phyloP scores from a whole-genome alignment of 2,797 vertebrate genomes.

The Psittacula derbiana region DNA sequence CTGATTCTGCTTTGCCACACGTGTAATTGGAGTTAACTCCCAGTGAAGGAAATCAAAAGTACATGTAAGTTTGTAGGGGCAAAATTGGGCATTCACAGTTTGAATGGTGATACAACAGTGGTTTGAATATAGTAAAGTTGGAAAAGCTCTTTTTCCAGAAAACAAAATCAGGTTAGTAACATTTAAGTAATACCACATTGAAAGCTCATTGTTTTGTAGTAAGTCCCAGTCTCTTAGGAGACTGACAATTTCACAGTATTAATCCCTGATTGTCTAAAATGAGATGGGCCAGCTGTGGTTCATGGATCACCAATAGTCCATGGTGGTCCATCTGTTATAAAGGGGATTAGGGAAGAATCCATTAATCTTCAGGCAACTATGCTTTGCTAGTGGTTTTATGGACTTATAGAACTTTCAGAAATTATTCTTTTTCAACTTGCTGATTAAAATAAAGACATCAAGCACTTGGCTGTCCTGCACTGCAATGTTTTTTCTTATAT shows the following conservation, averaged over 20 bases:
- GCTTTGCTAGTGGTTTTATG: background rate
- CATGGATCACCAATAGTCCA: background rate
- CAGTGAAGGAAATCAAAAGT: background rate
- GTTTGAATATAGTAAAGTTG: background rate
- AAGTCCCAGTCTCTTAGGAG: background rate
- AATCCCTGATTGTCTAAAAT: background rate
- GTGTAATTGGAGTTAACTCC: background rate
- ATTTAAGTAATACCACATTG: background rate
- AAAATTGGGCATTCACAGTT: background rate
- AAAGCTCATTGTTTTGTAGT: background rate
- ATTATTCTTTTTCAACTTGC: background rate
- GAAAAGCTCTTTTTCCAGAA: background rate
- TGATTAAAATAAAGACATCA: background rate
- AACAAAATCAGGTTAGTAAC: background rate
- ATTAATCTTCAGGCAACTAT: background rate
- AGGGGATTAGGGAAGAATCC: background rate
- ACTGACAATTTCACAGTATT: background rate
- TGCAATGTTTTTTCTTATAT: background rate
- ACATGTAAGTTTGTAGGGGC: accelerated
- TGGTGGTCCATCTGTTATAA: background rate
- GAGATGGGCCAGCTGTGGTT: background rate
- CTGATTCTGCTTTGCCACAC: background rate
- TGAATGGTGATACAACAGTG: accelerated
- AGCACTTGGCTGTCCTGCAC: background rate
- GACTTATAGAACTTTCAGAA: background rate